A percentile compares a stretch with the other conserved stretches of the same genome.
These are phyloP conservation scores for Blastomussa wellsi DNA, from an alignment of 92 coral and sea anemone genomes.

Conservation along the genomic window DNA sequence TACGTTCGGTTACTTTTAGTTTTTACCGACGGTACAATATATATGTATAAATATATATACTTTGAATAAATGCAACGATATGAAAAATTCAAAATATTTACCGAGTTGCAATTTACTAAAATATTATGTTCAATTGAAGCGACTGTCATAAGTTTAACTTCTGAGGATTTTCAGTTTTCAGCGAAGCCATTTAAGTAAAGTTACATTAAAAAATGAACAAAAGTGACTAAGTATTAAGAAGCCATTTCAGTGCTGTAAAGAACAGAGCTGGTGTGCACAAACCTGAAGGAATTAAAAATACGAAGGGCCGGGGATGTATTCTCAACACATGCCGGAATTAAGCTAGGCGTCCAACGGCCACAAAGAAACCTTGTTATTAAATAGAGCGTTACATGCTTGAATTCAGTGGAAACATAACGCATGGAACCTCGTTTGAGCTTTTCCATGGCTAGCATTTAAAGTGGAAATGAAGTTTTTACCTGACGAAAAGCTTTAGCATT, in stretches of 20 bases:
- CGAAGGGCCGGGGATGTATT: not conserved
- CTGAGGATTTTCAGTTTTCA: not conserved
- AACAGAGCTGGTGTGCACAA: too few relatives aligned
- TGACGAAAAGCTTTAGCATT: too few relatives aligned
- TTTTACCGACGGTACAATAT: not conserved
- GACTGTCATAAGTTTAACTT: not conserved
- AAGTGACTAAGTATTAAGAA: not conserved
- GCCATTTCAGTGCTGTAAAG: constrained; percentile 5
- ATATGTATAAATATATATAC: not conserved
- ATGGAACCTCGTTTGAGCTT: not conserved
- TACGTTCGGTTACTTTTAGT: not conserved
- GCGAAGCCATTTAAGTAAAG: not conserved
- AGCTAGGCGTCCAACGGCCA: not conserved
- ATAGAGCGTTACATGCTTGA: not conserved
- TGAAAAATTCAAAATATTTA: not conserved
- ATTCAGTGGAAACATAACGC: not conserved
- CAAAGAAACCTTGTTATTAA: not conserved
- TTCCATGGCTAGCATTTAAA: not conserved
- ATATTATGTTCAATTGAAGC: not conserved
- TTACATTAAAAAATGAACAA: not conserved
- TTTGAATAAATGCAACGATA: not conserved
- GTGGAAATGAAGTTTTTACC: too few relatives aligned
- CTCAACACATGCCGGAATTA: not conserved
- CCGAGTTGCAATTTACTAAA: not conserved
- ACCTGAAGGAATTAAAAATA: not conserved